Evolutionary conservation across 2,888 invertebrate species (phyloP), one percentile per base, ranked within the genome.

Genomic region (Drosophila falleni): DNA sequence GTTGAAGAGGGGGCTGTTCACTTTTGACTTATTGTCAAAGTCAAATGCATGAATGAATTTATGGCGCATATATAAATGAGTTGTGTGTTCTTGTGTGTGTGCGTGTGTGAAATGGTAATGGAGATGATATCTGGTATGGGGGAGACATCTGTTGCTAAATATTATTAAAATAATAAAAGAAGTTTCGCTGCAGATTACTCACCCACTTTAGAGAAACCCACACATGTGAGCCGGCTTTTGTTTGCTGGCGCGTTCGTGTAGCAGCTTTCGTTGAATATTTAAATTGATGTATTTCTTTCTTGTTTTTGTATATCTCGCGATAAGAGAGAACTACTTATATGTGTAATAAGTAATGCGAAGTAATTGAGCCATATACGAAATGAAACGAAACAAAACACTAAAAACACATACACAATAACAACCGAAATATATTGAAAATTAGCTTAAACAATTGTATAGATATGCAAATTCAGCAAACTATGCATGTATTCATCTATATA

Each of bases 201-300:
- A 89, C 89, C 89, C 89, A 87, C 80, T 80, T 80, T 89, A 89
- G 73, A 83, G 76, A 65, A 88, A 79, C 81, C 90, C 85, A 87
- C 89, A 79, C 89, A 90, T 89, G 84, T 78, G 90, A 79, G 81
- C 85, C 84, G 84, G 78, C 80, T 78, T 78, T 65, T 85, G 71
- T 73, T 73, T 66, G 78, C 71, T 72, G 76, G 65, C 79, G 44
- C 80, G 71, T 67, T 78, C 75, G 72, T 78, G 59, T 66, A 58
- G 67, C 79, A 65, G 78, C 67, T 55, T 75, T 46, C 55, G 61
- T 39, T 67, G 37, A 64, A 68, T 76, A 33, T 59, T 65, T 19
- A 51, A 58, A 67, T 33, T 63, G 49, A 63, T 61, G 55, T 15
- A 41, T 53, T 61, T 56, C 50, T 63, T 49, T 46, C 42, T 23